These are phyloP conservation scores for Zenarchopterus dispar DNA, from an alignment of 2,797 vertebrate genomes.

Conservation along the genomic window DNA sequence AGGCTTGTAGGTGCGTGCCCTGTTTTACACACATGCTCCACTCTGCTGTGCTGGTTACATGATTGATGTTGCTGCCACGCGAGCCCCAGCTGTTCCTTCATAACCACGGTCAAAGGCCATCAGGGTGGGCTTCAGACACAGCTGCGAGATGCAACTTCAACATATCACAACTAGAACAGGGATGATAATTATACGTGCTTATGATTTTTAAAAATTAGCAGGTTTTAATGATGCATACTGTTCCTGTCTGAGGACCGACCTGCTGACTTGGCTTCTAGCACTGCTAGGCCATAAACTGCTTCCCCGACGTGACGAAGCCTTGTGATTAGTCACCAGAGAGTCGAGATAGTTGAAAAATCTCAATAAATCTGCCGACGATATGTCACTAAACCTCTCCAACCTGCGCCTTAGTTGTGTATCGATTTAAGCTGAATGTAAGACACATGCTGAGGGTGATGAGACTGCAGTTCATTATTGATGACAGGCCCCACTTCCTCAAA, in stretches of 20 bases:
- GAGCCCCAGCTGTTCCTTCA: not conserved
- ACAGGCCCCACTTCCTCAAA: constrained; percentile 25
- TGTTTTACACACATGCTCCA: constrained; percentile 29
- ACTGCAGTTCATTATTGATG: constrained; percentile 57
- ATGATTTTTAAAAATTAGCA: too few relatives aligned
- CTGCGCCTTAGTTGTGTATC: constrained; percentile 50
- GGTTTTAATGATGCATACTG: not conserved
- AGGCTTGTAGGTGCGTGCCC: not conserved
- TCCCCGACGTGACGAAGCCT: not conserved
- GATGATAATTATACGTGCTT: too few relatives aligned
- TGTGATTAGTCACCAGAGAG: constrained; percentile 22
- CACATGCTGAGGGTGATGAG: constrained; percentile 27
- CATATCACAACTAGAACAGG: not conserved
- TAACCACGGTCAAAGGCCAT: constrained; percentile 21
- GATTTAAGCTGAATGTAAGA: constrained; percentile 48
- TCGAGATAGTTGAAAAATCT: not conserved
- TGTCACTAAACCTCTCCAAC: constrained; percentile 9
- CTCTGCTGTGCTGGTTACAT: constrained; percentile 33
- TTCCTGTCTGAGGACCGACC: not conserved
- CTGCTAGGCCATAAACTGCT: not conserved
- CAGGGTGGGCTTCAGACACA: constrained; percentile 10
- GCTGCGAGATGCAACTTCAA: constrained; percentile 7
- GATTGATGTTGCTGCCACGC: constrained; percentile 4
- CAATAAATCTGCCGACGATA: constrained; percentile 18
- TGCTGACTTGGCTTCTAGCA: not conserved